Percentiles rank a stretch among this genome's conserved stretches.
Evolutionary conservation across 2,113 vertebrate species (phyloP).

Genomic region (Addax nasomaculatus): DNA sequence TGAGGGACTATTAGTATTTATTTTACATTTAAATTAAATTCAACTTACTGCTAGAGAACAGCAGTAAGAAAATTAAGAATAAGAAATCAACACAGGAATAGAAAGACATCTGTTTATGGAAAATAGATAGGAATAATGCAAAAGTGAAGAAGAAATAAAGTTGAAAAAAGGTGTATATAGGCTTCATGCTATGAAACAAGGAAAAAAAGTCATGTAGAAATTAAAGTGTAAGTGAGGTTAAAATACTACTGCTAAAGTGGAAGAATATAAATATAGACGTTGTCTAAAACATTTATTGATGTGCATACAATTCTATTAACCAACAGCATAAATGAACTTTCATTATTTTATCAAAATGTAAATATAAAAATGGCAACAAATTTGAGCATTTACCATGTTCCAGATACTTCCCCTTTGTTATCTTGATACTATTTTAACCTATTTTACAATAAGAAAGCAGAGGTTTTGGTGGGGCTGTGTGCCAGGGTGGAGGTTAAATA

Average conservation of each 20-base stretch:
- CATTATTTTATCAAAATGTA: background rate
- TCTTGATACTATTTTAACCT: background rate
- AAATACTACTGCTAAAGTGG: background rate
- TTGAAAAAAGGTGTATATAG: background rate
- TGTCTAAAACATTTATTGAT: background rate
- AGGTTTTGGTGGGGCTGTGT: background rate
- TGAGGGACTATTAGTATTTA: background rate
- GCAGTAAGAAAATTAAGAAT: background rate
- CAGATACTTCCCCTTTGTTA: background rate
- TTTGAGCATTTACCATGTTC: background rate
- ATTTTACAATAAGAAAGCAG: background rate
- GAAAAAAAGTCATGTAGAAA: background rate
- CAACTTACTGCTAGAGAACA: background rate
- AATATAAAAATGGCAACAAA: background rate
- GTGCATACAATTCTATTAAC: background rate
- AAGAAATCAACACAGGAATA: background rate
- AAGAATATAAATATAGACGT: background rate
- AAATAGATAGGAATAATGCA: background rate
- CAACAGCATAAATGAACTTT: background rate
- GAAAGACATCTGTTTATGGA: background rate
- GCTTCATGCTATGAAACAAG: background rate
- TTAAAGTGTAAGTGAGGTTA: background rate
- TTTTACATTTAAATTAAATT: background rate
- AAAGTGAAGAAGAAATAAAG: background rate
- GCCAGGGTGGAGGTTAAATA: background rate